A percentile compares a stretch with the other conserved stretches of the same genome.
Evolutionary conservation across 2,888 invertebrate species (phyloP).

Genomic region (Andrena praecox): DNA sequence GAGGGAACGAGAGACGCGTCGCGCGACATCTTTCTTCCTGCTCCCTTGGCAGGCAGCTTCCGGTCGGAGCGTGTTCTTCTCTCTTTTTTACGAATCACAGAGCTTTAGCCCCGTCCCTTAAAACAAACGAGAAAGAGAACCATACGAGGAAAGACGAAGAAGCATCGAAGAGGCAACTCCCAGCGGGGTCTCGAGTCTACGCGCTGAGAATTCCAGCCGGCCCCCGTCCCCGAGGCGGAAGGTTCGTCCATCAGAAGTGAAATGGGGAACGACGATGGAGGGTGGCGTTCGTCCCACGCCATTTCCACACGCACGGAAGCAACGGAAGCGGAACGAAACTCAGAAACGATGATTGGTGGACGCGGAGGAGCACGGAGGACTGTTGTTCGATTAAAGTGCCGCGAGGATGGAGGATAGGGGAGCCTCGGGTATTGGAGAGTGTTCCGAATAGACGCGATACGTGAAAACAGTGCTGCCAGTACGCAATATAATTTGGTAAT

Average conservation of each 20-base stretch:
- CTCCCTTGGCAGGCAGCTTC: conserved; percentile 49
- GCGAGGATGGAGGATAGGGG: conserved; percentile 34
- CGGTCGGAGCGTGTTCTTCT: conserved; percentile 68
- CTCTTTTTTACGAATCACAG: conserved; percentile 70
- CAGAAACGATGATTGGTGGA: conserved; percentile 28
- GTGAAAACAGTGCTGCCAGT: conserved; percentile 79
- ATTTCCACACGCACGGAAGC: conserved; percentile 16
- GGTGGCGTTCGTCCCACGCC: conserved; percentile 30
- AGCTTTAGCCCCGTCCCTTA: conserved; percentile 69
- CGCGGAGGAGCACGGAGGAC: conserved; percentile 26
- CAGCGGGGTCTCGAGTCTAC: conserved; percentile 11
- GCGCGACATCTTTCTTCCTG: conserved; percentile 27
- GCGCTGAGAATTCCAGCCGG: neutral
- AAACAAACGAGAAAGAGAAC: conserved; percentile 6
- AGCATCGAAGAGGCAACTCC: neutral
- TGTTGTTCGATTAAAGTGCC: conserved; percentile 52
- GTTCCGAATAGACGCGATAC: conserved; percentile 66
- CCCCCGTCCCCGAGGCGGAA: conserved; percentile 20
- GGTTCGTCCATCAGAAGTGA: conserved; percentile 44
- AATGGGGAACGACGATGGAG: neutral
- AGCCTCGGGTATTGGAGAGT: conserved; percentile 50
- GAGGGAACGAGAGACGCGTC: conserved; percentile 30
- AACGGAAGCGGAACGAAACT: conserved; percentile 14
- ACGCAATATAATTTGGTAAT: conserved; percentile 77
- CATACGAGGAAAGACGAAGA: neutral